Percentiles rank a stretch among this genome's conserved stretches.
Evolutionary conservation across 2,113 vertebrate species (phyloP).

Genomic region (Melospiza melodia): DNA sequence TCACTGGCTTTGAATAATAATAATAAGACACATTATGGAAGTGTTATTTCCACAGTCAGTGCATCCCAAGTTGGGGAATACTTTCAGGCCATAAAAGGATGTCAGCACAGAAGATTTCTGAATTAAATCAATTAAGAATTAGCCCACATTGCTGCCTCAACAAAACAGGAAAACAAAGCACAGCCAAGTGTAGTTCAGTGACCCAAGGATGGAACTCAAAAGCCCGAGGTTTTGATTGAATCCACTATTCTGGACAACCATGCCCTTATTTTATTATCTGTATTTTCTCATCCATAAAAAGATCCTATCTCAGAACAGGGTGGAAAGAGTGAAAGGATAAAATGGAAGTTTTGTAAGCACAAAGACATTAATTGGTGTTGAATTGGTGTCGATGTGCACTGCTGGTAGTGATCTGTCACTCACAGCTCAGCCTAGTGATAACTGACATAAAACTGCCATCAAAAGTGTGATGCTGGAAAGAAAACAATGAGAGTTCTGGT

Average conservation of each 20-base stretch:
- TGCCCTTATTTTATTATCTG: background rate
- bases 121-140: background rate
- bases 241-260: background rate
- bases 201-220: background rate
- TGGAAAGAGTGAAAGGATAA: background rate
- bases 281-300: background rate
- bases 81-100: background rate
- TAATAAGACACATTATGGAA: background rate
- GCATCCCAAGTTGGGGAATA: background rate
- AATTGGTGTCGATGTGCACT: background rate
- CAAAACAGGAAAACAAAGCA: background rate
- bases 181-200: background rate
- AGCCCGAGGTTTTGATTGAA: background rate
- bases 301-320: background rate
- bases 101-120: background rate
- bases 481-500: background rate
- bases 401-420: background rate
- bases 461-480: background rate
- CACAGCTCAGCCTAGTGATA: background rate
- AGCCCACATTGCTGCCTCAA: background rate
- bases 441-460: background rate
- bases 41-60: background rate
- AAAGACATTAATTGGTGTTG: background rate
- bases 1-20: background rate
- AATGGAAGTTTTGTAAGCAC: background rate